These are phyloP conservation scores for Icerya purchasi DNA, from an alignment of 2,888 invertebrate species.

Conservation along the genomic window DNA sequence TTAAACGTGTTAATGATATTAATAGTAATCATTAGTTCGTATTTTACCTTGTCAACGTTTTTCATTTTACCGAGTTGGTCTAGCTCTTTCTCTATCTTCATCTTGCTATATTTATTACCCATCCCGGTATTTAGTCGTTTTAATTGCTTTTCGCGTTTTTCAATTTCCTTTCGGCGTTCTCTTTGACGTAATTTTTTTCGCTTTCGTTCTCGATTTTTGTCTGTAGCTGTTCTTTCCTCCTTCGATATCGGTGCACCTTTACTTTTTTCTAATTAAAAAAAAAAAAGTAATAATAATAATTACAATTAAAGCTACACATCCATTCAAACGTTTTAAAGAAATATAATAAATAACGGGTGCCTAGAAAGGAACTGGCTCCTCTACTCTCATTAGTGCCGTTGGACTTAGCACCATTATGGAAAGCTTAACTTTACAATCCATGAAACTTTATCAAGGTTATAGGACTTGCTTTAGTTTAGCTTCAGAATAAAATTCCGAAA, in stretches of 20 bases:
- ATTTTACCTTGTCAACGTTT: constrained; percentile 24
- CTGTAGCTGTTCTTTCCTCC: constrained; percentile 62
- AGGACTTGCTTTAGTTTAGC: too few species aligned
- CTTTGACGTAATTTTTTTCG: constrained; percentile 60
- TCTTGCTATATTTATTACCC: constrained; percentile 4
- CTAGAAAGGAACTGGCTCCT: too few species aligned
- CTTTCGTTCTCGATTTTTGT: constrained; percentile 70
- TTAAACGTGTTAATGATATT: background rate
- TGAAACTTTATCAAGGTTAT: too few species aligned
- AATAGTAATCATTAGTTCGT: background rate
- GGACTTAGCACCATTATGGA: too few species aligned
- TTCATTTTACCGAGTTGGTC: constrained; percentile 32
- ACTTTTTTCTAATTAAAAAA: constrained; percentile 25
- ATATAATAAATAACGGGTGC: too few species aligned
- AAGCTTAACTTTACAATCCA: too few species aligned
- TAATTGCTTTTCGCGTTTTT: constrained; percentile 29
- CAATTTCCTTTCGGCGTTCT: constrained; percentile 28
- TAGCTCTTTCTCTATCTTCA: constrained; percentile 28
- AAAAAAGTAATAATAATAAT: constrained; percentile 5
- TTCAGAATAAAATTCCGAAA: too few species aligned
- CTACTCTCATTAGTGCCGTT: too few species aligned
- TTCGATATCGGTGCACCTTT: constrained; percentile 39
- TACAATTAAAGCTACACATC: background rate
- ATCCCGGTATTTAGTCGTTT: constrained; percentile 18
- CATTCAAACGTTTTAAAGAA: too few species aligned